These are phyloP conservation scores for Oscarella lobularis DNA, from an alignment of 37 sponge, comb jelly and placozoan species.

Conservation along the genomic window DNA sequence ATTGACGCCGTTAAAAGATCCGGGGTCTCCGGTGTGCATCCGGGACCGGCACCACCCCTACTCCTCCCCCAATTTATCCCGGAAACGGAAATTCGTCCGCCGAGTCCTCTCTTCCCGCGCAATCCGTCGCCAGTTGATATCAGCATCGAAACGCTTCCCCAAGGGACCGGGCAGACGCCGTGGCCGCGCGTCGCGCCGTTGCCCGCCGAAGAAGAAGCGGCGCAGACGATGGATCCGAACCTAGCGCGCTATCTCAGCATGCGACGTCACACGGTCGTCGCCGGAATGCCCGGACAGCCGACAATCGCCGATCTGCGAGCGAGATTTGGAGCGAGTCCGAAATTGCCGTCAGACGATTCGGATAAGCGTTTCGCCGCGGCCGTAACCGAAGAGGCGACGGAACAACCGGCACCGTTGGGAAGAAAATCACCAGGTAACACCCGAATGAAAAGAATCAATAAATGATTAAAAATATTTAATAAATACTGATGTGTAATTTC, in stretches of 20 bases:
- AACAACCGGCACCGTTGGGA: too few relatives aligned
- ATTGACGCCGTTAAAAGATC: not conserved
- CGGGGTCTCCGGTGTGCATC: not conserved
- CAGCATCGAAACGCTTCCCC: not conserved
- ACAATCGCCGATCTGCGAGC: conserved; percentile 1
- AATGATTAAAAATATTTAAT: too few relatives aligned
- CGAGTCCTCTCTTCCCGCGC: not conserved
- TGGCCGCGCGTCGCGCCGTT: conserved; percentile 31
- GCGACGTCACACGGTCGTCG: conserved; percentile 49
- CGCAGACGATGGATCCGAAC: conserved; percentile 28
- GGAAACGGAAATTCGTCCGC: not conserved
- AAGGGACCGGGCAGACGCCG: conserved; percentile 35
- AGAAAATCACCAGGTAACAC: too few relatives aligned
- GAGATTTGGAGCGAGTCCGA: not conserved
- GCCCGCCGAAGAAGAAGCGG: conserved; percentile 17
- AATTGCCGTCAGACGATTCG: not conserved
- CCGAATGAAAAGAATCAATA: too few relatives aligned
- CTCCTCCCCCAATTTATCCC: too few relatives aligned
- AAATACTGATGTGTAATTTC: too few relatives aligned
- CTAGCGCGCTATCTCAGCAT: conserved; percentile 39
- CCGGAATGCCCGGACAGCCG: conserved; percentile 7
- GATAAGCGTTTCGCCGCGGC: too few relatives aligned
- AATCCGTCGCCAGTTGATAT: not conserved
- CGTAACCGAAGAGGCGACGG: too few relatives aligned
- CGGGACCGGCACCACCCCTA: too few relatives aligned